Percentiles rank a stretch among this genome's conserved stretches.
Evolutionary conservation across 2,888 invertebrate genomes (phyloP).

Genomic region (Homarus gammarus): DNA sequence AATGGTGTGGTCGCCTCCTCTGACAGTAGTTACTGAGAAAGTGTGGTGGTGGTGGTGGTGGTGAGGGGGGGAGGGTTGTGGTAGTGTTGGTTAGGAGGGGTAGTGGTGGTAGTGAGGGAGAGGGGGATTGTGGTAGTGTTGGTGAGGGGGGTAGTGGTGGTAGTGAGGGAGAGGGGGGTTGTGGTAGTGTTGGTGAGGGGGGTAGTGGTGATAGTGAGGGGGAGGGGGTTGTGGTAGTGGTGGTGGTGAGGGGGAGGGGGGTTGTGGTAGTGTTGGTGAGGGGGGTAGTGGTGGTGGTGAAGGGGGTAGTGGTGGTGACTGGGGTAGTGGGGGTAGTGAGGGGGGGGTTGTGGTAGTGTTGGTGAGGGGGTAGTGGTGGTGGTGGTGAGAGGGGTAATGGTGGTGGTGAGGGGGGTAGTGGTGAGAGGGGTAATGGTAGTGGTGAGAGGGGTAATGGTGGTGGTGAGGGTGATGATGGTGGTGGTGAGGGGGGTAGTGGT

Average conservation of each 20-base stretch:
- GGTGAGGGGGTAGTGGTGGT: not conserved
- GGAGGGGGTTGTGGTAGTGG: not conserved
- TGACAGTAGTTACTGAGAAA: not conserved
- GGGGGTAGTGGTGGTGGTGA: not conserved
- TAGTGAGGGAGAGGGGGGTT: not conserved
- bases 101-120: not conserved
- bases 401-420: not conserved
- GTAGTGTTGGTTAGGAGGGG: not conserved
- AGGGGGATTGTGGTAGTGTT: no score
- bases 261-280: no score
- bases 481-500: no score
- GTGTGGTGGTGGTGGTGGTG: not conserved
- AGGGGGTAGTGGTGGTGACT: not conserved
- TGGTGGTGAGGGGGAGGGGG: not conserved
- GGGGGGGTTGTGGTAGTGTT: not conserved
- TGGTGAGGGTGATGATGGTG: not conserved
- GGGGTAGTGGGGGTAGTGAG: not conserved
- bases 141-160: no score
- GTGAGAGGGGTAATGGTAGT: not conserved
- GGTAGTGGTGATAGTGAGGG: not conserved
- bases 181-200: no score
- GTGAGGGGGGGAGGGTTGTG: not conserved
- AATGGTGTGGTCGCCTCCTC: constrained; percentile 22
- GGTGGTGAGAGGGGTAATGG: not conserved
- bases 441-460: not conserved